These are phyloP conservation scores for Macroramphosus scolopax DNA, from an alignment of 2,797 vertebrate species.

Conservation along the genomic window DNA sequence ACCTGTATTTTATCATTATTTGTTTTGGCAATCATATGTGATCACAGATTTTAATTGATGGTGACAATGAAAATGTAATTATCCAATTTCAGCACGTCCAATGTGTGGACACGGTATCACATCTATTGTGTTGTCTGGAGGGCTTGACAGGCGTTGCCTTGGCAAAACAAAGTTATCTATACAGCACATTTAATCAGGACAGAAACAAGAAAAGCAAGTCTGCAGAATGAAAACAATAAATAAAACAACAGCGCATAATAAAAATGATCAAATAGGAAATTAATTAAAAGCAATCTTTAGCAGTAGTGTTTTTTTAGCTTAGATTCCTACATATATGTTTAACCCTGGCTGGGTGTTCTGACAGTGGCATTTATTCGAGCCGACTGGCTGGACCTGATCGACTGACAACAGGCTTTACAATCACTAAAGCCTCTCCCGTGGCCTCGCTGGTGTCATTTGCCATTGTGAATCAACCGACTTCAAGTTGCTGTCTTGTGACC, in stretches of 20 bases:
- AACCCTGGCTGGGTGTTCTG: too few species aligned
- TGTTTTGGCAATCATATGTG: too few species aligned
- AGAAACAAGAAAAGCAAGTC: not conserved
- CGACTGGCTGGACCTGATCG: constrained; percentile 50
- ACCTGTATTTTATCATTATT: too few species aligned
- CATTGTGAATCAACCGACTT: constrained; percentile 16
- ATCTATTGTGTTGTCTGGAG: too few species aligned
- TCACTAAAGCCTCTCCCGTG: constrained; percentile 5
- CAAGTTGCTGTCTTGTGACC: constrained; percentile 6
- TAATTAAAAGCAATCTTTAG: too few species aligned
- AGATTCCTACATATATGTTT: too few species aligned
- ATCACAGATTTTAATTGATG: too few species aligned
- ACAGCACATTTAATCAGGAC: not conserved
- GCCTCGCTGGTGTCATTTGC: constrained; percentile 37
- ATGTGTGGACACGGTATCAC: not conserved
- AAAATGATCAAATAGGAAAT: too few species aligned
- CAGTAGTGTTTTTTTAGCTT: too few species aligned
- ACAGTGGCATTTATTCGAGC: not conserved
- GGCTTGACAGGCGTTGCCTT: constrained; percentile 14
- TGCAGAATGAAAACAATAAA: not conserved
- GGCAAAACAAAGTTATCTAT: not conserved
- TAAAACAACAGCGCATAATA: too few species aligned
- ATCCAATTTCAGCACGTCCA: too few species aligned
- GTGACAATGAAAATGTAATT: not conserved
- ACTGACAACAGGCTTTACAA: constrained; percentile 33